phyloP scores from a whole-genome alignment of 1,140 invertebrate genomes.

The Samia ricini region DNA sequence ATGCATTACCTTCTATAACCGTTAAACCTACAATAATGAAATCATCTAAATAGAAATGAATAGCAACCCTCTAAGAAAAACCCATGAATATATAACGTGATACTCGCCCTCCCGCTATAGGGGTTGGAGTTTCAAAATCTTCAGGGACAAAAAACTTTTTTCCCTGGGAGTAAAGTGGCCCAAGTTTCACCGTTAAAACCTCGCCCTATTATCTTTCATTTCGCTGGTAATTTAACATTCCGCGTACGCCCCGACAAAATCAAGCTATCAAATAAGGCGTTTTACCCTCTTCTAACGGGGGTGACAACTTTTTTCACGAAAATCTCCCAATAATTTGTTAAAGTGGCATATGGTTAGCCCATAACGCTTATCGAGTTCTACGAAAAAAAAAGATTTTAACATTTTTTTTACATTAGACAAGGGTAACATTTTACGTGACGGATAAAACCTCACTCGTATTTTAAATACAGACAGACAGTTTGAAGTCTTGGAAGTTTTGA shows the following conservation, averaged over 20 bases:
- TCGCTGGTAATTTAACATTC: slow-evolving; percentile 74
- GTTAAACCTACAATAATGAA: slow-evolving; percentile 16
- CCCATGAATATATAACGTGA: slow-evolving; percentile 68
- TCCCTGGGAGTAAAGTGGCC: slow-evolving; percentile 6
- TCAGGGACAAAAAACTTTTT: slow-evolving; percentile 62
- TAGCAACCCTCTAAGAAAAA: slow-evolving; percentile 31
- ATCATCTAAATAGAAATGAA: slow-evolving; percentile 32
- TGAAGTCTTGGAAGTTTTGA: too few relatives aligned
- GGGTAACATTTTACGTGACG: slow-evolving; percentile 36
- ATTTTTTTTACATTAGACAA: slow-evolving; percentile 37
- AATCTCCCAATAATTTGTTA: slow-evolving; percentile 74
- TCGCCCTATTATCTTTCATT: slow-evolving; percentile 74
- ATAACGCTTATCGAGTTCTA: slow-evolving; percentile 67
- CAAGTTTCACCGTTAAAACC: slow-evolving; percentile 53
- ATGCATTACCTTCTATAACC: not conserved
- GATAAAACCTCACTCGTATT: too few relatives aligned
- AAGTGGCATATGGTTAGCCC: slow-evolving; percentile 70
- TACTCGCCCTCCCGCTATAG: slow-evolving; percentile 44
- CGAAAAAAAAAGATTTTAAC: slow-evolving; percentile 49
- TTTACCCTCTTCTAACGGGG: slow-evolving; percentile 53
- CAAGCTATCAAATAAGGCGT: slow-evolving; percentile 69
- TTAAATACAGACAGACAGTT: too few relatives aligned
- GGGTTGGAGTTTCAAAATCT: slow-evolving; percentile 63
- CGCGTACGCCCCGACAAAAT: slow-evolving; percentile 60
- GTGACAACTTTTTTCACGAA: slow-evolving; percentile 67